Evolutionary conservation across 2,113 vertebrate genomes (phyloP).

Genomic region (Nannospalax galili): DNA sequence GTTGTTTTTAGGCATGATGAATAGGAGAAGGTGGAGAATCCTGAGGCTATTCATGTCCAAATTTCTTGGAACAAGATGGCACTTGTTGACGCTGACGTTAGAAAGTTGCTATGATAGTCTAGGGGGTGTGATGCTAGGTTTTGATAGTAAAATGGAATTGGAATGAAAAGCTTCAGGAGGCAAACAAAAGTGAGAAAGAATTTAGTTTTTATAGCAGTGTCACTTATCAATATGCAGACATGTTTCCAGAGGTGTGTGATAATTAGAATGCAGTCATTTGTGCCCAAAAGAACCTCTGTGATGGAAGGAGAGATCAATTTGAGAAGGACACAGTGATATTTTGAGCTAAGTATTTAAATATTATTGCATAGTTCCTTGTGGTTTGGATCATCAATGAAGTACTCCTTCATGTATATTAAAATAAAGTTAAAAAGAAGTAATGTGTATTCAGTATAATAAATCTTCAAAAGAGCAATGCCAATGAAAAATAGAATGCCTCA

Average conservation of each 20-base stretch:
- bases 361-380: neutral
- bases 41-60: neutral
- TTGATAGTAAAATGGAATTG: neutral
- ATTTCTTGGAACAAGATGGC: neutral
- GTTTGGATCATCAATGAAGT: neutral
- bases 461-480: neutral
- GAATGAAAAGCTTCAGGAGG: neutral
- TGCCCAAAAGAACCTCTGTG: neutral
- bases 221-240: neutral
- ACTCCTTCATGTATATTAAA: neutral
- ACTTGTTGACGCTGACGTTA: neutral
- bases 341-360: neutral
- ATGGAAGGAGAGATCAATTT: neutral
- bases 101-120: neutral
- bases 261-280: neutral
- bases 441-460: neutral
- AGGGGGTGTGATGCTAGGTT: neutral
- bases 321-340: neutral
- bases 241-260: neutral
- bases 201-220: accelerated
- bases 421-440: conserved; percentile 1
- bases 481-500: neutral
- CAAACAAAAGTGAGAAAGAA: neutral
- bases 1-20: accelerated
- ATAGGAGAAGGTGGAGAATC: accelerated